These are phyloP conservation scores for Anguilla rostrata DNA, from an alignment of 2,113 vertebrate species.

Conservation along the genomic window DNA sequence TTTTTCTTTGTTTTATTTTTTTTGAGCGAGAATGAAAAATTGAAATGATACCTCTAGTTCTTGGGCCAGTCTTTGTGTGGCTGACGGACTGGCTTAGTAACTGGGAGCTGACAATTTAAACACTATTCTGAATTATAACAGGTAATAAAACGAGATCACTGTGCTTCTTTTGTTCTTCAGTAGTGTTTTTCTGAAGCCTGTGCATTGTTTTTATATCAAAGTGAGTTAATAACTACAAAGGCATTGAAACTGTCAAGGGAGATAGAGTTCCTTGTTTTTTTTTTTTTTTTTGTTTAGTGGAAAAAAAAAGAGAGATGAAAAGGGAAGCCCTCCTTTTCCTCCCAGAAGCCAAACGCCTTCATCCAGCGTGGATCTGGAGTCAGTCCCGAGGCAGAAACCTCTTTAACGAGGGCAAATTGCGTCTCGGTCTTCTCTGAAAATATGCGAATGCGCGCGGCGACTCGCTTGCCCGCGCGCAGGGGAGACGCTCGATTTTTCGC, in stretches of 20 bases:
- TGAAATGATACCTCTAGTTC: no score
- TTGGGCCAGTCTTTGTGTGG: no score
- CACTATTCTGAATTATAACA: no score
- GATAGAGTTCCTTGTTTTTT: not conserved
- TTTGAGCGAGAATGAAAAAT: no score
- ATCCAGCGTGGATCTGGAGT: constrained; percentile 13
- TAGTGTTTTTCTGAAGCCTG: not conserved
- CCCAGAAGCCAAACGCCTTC: not conserved
- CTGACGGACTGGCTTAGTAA: no score
- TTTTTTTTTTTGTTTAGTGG: constrained; percentile 55
- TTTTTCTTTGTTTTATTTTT: not conserved
- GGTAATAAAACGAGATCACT: not conserved
- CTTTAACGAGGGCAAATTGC: not conserved
- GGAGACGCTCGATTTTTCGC: not conserved
- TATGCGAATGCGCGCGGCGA: not conserved
- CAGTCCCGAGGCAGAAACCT: constrained; percentile 23
- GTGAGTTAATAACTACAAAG: not conserved
- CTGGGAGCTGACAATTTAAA: no score
- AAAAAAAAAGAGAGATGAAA: constrained; percentile 30
- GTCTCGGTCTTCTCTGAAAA: not conserved
- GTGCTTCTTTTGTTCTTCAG: not conserved
- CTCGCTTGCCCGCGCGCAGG: not conserved
- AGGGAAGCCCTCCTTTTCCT: constrained; percentile 9
- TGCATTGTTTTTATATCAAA: not conserved
- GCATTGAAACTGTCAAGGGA: not conserved